Evolutionary conservation across 2,888 invertebrate species (phyloP).

Genomic region (Leptopterna dolabrata): DNA sequence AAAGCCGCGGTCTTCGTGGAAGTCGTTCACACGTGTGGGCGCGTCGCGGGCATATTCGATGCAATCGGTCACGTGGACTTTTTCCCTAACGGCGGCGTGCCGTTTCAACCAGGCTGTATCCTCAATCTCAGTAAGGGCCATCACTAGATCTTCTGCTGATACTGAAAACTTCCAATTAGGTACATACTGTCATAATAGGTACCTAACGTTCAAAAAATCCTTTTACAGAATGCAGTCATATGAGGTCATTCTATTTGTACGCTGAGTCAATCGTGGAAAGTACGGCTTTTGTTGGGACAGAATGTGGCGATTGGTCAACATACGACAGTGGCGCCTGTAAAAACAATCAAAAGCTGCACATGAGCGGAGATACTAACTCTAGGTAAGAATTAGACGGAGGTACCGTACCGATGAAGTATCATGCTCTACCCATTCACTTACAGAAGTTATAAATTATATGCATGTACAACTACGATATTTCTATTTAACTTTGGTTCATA

Average conservation of each 20-base stretch:
- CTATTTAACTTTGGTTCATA: no score
- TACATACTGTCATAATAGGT: no score
- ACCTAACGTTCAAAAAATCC: no score
- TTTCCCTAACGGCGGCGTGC: slow-evolving; percentile 70
- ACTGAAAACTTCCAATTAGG: no score
- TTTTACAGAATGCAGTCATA: slow-evolving; percentile 83
- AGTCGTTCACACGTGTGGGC: slow-evolving; percentile 71
- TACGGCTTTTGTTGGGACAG: slow-evolving; percentile 75
- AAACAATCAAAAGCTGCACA: neutral
- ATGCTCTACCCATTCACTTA: no score
- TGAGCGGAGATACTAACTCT: slow-evolving; percentile 16
- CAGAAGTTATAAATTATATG: no score
- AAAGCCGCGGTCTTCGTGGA: slow-evolving; percentile 80
- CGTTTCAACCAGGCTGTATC: slow-evolving; percentile 69
- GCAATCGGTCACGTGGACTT: slow-evolving; percentile 70
- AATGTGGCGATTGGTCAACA: slow-evolving; percentile 68
- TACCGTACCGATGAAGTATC: no score
- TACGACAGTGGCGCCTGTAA: slow-evolving; percentile 56
- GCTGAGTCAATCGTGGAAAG: slow-evolving; percentile 78
- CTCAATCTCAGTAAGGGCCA: slow-evolving; percentile 62
- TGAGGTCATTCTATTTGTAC: slow-evolving; percentile 80
- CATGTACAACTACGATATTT: no score
- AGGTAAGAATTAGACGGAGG: slow-evolving; percentile 45
- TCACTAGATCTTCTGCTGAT: no score
- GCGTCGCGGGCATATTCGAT: slow-evolving; percentile 68